These are phyloP conservation scores for Athrips mouffetella DNA, from an alignment of 2,888 invertebrate genomes.

Conservation along the genomic window DNA sequence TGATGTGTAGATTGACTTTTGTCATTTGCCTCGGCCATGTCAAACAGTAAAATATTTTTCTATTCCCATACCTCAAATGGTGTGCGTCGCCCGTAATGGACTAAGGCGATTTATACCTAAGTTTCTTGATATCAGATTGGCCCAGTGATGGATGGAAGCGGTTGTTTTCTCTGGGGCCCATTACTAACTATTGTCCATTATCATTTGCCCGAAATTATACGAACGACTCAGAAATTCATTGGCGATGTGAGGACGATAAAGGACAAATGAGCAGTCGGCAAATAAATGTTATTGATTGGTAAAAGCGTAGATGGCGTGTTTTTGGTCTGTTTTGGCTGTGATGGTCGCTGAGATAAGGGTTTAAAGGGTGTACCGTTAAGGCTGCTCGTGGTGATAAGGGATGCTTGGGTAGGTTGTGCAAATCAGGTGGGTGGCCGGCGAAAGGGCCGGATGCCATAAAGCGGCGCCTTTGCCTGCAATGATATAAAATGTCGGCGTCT, in stretches of 20 bases:
- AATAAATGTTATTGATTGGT: conserved; percentile 23
- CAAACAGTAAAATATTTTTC: conserved; percentile 75
- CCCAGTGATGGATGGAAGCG: conserved; percentile 64
- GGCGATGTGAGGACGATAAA: conserved; percentile 31
- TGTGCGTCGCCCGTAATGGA: conserved; percentile 66
- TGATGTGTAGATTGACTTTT: conserved; percentile 78
- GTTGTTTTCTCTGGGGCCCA: conserved; percentile 53
- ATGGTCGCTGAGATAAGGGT: conserved; percentile 8
- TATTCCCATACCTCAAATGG: conserved; percentile 67
- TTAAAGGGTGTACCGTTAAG: conserved; percentile 35
- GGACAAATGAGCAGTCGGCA: conserved; percentile 28
- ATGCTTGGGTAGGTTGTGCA: conserved; percentile 48
- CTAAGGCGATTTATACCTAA: conserved; percentile 60
- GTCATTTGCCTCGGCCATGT: conserved; percentile 75
- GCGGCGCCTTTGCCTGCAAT: conserved; percentile 51
- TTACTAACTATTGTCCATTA: conserved; percentile 37
- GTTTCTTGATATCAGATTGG: conserved; percentile 63
- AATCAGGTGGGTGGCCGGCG: conserved; percentile 53
- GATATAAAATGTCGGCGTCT: conserved; percentile 66
- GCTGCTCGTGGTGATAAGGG: conserved; percentile 44
- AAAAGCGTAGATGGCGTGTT: neutral
- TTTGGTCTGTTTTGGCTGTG: neutral
- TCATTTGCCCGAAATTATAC: conserved; percentile 35
- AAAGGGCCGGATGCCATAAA: conserved; percentile 47
- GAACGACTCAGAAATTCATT: conserved; percentile 33